These are phyloP conservation scores for Euplagia quadripunctaria DNA, from an alignment of 2,888 invertebrate species.

Conservation along the genomic window DNA sequence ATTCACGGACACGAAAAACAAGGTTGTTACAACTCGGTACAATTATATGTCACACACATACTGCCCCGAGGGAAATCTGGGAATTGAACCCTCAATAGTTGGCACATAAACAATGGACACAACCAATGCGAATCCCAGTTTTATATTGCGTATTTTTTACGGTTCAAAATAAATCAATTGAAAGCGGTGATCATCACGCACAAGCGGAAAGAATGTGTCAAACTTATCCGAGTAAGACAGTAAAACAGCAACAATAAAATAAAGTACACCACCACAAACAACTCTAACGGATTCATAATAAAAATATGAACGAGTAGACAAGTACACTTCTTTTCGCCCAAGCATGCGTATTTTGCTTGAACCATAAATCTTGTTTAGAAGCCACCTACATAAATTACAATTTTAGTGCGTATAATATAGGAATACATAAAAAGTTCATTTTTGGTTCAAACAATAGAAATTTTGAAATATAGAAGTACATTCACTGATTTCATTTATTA, in stretches of 20 bases:
- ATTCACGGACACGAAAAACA: slow-evolving; percentile 5
- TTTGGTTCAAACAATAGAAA: slow-evolving; percentile 75
- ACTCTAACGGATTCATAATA: slow-evolving; percentile 67
- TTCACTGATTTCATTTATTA: slow-evolving; percentile 50
- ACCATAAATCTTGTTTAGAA: slow-evolving; percentile 65
- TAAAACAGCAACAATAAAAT: slow-evolving; percentile 77
- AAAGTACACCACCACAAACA: slow-evolving; percentile 79
- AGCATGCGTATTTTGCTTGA: slow-evolving; percentile 82
- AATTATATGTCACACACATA: background rate
- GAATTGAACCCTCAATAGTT: slow-evolving; percentile 8
- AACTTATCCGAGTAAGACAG: slow-evolving; percentile 76
- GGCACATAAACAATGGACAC: slow-evolving; percentile 1
- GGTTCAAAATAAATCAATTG: slow-evolving; percentile 64
- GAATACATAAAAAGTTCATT: slow-evolving; percentile 32
- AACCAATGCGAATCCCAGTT: background rate
- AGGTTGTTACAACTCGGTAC: too few relatives aligned
- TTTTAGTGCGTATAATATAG: slow-evolving; percentile 19
- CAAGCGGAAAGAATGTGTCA: slow-evolving; percentile 86
- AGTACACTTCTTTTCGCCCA: slow-evolving; percentile 84
- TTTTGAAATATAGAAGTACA: slow-evolving; percentile 63
- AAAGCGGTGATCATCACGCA: slow-evolving; percentile 86
- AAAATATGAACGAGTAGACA: slow-evolving; percentile 63
- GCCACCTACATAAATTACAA: slow-evolving; percentile 26
- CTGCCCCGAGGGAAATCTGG: background rate
- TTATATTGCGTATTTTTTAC: slow-evolving; percentile 39